Percentiles rank a stretch among this genome's conserved stretches.
phyloP scores from a whole-genome alignment of 2,113 vertebrate species.

The Scophthalmus maximus region DNA sequence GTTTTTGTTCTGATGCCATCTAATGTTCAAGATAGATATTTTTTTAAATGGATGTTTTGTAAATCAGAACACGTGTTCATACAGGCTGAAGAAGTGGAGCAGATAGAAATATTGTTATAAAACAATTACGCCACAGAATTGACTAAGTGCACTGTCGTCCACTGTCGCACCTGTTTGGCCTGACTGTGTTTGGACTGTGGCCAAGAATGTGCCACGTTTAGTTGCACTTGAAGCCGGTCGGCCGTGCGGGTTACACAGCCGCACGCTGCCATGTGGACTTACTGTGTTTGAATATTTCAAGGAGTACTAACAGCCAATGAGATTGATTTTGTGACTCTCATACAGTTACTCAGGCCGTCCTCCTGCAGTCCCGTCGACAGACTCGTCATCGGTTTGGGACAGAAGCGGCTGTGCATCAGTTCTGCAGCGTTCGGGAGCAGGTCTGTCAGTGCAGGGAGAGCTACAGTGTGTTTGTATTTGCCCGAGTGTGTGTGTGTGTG shows the following conservation, averaged over 20 bases:
- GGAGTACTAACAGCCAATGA: too few relatives aligned
- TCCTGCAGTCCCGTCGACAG: background rate
- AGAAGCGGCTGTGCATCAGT: background rate
- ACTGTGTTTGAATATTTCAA: too few relatives aligned
- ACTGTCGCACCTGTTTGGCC: background rate
- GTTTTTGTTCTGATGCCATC: too few relatives aligned
- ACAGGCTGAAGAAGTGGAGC: background rate
- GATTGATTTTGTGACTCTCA: background rate
- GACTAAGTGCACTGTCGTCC: background rate
- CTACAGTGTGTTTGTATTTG: background rate
- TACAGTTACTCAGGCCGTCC: too few relatives aligned
- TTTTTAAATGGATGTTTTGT: too few relatives aligned
- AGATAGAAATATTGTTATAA: background rate
- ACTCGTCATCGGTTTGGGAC: background rate
- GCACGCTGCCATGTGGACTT: background rate
- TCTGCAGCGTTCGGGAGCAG: background rate
- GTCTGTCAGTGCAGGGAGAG: background rate
- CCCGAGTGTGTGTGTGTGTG: conserved; percentile 1
- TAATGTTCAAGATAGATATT: too few relatives aligned
- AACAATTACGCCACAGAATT: background rate
- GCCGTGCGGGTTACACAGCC: background rate
- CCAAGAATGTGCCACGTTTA: conserved; percentile 1
- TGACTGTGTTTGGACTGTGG: conserved; percentile 2
- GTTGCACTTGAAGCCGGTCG: background rate
- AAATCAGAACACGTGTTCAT: background rate